A percentile compares a stretch with the other conserved stretches of the same genome.
Evolutionary conservation across 1,140 invertebrate genomes (phyloP).

Genomic region (Drosophila sp.): DNA sequence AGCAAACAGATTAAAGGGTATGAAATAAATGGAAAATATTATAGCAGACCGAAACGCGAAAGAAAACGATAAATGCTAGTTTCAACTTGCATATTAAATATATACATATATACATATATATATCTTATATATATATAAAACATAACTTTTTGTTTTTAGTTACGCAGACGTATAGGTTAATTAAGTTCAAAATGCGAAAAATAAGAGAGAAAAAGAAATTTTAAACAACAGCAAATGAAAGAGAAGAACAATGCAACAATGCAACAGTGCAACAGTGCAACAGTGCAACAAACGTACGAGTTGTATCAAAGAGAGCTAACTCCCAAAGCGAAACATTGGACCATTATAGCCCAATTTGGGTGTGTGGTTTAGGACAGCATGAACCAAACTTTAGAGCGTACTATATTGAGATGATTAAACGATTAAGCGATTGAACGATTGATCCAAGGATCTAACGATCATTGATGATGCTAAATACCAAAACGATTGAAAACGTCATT

Average conservation of each 20-base stretch:
- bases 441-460: conserved; percentile 1
- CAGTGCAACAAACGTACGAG: conserved; percentile 32
- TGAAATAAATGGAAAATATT: conserved; percentile 19
- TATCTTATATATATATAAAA: conserved; percentile 49
- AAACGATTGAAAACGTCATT: conserved; percentile 14
- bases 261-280: conserved; percentile 22
- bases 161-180: conserved; percentile 61
- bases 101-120: conserved; percentile 58
- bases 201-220: conserved; percentile 19
- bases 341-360: conserved; percentile 40
- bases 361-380: conserved; percentile 22
- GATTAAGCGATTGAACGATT: not conserved
- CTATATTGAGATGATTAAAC: conserved; percentile 21
- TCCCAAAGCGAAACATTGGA: conserved; percentile 55
- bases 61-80: conserved; percentile 72
- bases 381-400: conserved; percentile 35
- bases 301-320: conserved; percentile 43
- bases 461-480: conserved; percentile 41
- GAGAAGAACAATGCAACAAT: conserved; percentile 20
- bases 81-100: conserved; percentile 76
- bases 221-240: conserved; percentile 26
- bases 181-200: conserved; percentile 56
- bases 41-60: conserved; percentile 61
- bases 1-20: conserved; percentile 5
- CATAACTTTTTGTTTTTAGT: conserved; percentile 56